Evolutionary conservation across 92 coral and sea anemone species (phyloP).

Genomic region (Palythoa caribaeorum): DNA sequence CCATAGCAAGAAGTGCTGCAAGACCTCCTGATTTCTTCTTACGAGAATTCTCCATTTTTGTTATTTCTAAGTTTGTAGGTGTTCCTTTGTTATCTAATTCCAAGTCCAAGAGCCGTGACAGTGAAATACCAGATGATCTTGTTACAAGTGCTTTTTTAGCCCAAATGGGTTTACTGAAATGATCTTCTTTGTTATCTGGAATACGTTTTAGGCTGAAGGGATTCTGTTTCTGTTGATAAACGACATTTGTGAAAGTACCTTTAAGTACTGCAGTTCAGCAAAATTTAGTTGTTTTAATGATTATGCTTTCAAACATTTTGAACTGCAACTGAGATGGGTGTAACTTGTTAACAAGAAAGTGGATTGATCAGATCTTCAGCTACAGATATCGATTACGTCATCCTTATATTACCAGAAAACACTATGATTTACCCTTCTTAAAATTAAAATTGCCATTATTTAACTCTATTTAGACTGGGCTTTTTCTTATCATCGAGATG

Average conservation of each 20-base stretch:
- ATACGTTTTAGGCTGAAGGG: background rate
- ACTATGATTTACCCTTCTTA: too few species aligned
- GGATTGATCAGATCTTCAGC: too few species aligned
- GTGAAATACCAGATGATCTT: conserved; percentile 49
- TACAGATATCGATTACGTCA: too few species aligned
- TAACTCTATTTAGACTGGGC: too few species aligned
- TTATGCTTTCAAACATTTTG: too few species aligned
- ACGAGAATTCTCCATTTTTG: conserved; percentile 18
- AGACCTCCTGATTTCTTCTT: conserved; percentile 53
- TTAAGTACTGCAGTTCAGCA: background rate
- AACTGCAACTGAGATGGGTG: too few species aligned
- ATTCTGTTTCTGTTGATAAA: background rate
- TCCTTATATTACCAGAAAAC: too few species aligned
- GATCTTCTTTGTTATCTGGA: conserved; percentile 5
- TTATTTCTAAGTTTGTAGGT: background rate
- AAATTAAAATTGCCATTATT: too few species aligned
- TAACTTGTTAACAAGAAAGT: too few species aligned
- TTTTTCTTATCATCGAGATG: too few species aligned
- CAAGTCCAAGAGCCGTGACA: conserved; percentile 51
- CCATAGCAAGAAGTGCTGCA: conserved; percentile 68
- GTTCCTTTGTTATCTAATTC: conserved; percentile 57
- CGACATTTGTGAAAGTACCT: background rate
- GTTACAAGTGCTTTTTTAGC: conserved; percentile 54
- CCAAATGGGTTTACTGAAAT: conserved; percentile 76
- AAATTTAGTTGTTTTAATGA: too few species aligned